phyloP scores from a whole-genome alignment of 2,888 invertebrate species.

The Leptogaster cylindrica region DNA sequence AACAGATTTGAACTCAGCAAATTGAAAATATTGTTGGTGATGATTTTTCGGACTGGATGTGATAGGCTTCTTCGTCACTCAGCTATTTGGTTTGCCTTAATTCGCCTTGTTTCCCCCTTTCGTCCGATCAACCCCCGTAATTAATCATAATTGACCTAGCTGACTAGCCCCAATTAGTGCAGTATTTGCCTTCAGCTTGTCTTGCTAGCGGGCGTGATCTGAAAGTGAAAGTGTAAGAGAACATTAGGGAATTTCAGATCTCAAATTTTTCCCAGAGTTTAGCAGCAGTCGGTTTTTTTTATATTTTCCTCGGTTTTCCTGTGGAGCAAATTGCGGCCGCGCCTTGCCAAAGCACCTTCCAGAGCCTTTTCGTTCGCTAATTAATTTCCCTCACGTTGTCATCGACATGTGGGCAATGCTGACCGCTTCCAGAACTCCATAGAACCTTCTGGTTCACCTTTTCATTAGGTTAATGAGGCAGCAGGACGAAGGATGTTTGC shows the following conservation, averaged over 20 bases:
- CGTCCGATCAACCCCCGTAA: not conserved
- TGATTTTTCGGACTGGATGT: not conserved
- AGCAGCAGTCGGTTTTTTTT: not conserved
- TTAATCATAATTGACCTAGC: slow-evolving; percentile 29
- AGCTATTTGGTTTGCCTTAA: not conserved
- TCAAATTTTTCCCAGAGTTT: too few species aligned
- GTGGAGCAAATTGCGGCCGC: not conserved
- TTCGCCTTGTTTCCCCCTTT: not conserved
- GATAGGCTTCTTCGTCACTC: not conserved
- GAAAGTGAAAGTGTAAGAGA: slow-evolving; percentile 36
- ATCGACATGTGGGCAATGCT: not conserved
- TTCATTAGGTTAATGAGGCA: not conserved
- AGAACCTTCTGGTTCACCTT: not conserved
- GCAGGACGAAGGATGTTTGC: too few species aligned
- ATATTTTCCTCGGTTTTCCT: slow-evolving; percentile 1
- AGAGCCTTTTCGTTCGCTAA: not conserved
- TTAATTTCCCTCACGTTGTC: slow-evolving; percentile 6
- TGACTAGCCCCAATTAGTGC: not conserved
- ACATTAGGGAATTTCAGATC: too few species aligned
- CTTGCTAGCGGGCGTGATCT: slow-evolving; percentile 9
- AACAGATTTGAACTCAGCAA: slow-evolving; percentile 28
- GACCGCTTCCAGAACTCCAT: too few species aligned
- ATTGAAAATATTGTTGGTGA: not conserved
- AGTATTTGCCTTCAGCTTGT: not conserved
- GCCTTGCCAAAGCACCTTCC: not conserved